A percentile compares a stretch with the other conserved stretches of the same genome.
These are phyloP conservation scores for Hyposoter didymator DNA, from an alignment of 2,888 invertebrate species.

Conservation along the genomic window DNA sequence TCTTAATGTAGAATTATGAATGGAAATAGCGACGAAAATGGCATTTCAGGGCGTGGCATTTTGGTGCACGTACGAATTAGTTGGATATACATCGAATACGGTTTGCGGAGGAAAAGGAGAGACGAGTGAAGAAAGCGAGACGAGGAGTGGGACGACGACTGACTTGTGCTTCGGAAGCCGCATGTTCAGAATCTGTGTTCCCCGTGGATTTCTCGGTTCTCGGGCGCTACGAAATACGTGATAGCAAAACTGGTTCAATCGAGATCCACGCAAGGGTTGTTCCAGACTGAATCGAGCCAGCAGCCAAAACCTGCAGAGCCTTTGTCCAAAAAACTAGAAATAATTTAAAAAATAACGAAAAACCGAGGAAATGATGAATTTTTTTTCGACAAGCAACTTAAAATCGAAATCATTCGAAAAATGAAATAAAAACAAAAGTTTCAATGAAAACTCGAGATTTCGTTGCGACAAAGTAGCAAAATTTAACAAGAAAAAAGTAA, in stretches of 20 bases:
- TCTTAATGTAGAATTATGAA: no score
- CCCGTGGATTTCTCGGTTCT: slow-evolving; percentile 43
- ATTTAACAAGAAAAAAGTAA: not conserved
- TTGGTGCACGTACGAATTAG: slow-evolving; percentile 2
- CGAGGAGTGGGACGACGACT: slow-evolving; percentile 8
- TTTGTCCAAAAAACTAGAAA: not conserved
- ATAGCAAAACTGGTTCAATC: slow-evolving; percentile 13
- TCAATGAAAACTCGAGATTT: no score
- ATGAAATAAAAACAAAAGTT: no score
- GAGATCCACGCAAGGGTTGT: not conserved
- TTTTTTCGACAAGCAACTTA: no score
- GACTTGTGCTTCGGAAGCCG: slow-evolving; percentile 49
- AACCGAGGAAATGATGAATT: not conserved
- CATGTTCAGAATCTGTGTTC: slow-evolving; percentile 50
- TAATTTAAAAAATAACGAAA: not conserved
- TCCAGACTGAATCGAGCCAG: not conserved
- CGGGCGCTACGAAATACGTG: slow-evolving; percentile 56
- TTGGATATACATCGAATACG: not conserved
- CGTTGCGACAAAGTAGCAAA: no score
- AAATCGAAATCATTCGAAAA: no score
- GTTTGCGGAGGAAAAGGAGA: not conserved
- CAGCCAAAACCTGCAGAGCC: not conserved
- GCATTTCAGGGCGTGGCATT: not conserved
- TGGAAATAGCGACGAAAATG: not conserved
- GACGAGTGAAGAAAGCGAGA: not conserved